Evolutionary conservation across 2,797 vertebrate species (phyloP), one percentile per base, ranked within the genome.

Genomic region (Ptychobarbus kaznakovi): DNA sequence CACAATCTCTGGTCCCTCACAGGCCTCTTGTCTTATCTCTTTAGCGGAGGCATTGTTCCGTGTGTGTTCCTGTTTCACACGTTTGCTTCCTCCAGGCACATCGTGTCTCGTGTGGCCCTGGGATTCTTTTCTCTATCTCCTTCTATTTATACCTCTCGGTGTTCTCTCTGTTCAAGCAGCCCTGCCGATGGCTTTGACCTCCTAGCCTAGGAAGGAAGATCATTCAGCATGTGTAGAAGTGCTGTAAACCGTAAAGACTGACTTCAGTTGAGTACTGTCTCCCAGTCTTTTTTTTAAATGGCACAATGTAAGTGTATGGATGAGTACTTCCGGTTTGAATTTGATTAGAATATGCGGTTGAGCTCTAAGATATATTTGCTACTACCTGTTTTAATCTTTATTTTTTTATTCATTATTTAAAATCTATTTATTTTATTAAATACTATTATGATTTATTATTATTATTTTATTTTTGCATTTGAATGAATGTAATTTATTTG

Each of bases 131-230:
- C 25, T 70, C 58, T 85, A 87, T 86, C 89, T 77, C 63, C 49
- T 61, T 78, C 87, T 89, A 89, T 90, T 88, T 89, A 87, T 90
- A 89, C 58, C 58, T 70, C 66, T 74, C 66, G 78, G 70, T 80
- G 46, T 86, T 58, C 63, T 87, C 28, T 70, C 56, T 66, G 82
- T 83, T 56, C 49, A 68, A 68, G 81, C 40, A 69, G 84, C 72
- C 70, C 70, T 86, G 80, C 35, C 69, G 53, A 73, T 80, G 68
- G 58, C 77, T 76, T 80, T 75, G 76, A 80, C 65, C 66, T 44
- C 38, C 11, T 42, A 66, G 32, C 38, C 2, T 25, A 32, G 77
- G 22, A 82, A 61, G n/a, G 56, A 79, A 81, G 80, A 70, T n/a
- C 28, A 35, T 75, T 65, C 49, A 68, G 56, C 11, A 73, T 65